These are phyloP conservation scores for Oenanthe oenanthe DNA, from an alignment of 2,113 vertebrate species.

Conservation along the genomic window DNA sequence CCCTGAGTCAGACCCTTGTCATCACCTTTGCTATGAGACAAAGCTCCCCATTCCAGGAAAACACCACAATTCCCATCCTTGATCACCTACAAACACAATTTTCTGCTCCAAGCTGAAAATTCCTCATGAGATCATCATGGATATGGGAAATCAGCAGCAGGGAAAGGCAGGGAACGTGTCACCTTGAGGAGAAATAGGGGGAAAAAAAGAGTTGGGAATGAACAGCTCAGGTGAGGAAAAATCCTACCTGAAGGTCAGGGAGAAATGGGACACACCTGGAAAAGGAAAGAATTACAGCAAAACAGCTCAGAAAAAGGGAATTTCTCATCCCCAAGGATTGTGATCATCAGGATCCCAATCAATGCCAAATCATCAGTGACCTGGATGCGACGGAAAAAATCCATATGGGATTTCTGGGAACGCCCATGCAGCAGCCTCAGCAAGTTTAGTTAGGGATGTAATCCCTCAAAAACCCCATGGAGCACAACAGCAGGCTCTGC, in stretches of 20 bases:
- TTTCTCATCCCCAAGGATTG: not conserved
- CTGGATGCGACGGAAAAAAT: not conserved
- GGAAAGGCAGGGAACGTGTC: not conserved
- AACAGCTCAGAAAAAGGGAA: not conserved
- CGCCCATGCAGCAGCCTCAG: not conserved
- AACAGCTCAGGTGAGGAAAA: not conserved
- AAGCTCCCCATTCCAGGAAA: not conserved
- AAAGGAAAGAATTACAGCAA: not conserved
- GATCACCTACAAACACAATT: accelerated
- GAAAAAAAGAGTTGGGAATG: not conserved
- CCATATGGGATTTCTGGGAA: not conserved
- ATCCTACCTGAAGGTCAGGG: constrained; percentile 20
- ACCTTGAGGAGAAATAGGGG: not conserved
- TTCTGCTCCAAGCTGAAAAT: not conserved
- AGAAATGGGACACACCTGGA: not conserved
- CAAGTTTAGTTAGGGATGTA: not conserved
- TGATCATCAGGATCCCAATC: not conserved
- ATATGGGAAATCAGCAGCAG: not conserved
- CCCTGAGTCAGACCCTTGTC: not conserved
- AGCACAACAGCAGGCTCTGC: not conserved
- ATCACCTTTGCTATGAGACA: accelerated
- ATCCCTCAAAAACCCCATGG: not conserved
- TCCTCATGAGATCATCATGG: not conserved
- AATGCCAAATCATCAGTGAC: not conserved
- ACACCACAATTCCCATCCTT: not conserved